These are phyloP conservation scores for Atrichornis clamosus DNA, from an alignment of 2,113 vertebrate species.

Conservation along the genomic window DNA sequence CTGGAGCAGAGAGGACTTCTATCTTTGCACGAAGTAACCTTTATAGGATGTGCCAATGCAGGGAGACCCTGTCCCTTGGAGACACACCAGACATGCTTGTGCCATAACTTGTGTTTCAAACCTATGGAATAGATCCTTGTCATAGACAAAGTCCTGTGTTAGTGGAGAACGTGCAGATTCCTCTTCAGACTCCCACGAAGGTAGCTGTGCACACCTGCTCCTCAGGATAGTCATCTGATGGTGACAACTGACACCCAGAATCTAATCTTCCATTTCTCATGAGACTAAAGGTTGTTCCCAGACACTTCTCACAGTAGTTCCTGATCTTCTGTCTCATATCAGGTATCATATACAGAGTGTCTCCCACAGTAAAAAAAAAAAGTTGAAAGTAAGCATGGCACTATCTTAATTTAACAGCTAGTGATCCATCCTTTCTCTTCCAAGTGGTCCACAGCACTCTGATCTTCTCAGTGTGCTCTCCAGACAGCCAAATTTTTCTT, in stretches of 20 bases:
- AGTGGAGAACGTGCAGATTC: background rate
- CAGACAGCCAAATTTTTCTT: background rate
- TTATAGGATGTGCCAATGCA: background rate
- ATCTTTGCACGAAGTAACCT: background rate
- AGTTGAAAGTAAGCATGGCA: background rate
- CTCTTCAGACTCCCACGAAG: background rate
- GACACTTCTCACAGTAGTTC: background rate
- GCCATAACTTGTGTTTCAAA: background rate
- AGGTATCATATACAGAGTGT: background rate
- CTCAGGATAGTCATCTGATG: background rate
- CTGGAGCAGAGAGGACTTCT: background rate
- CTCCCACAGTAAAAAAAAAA: background rate
- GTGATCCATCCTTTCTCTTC: background rate
- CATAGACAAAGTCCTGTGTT: background rate
- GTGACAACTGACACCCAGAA: background rate
- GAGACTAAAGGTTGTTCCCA: background rate
- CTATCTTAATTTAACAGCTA: background rate
- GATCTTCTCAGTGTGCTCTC: background rate
- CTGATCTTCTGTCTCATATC: background rate
- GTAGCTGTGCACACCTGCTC: background rate
- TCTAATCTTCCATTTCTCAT: background rate
- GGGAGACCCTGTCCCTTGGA: background rate
- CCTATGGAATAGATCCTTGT: background rate
- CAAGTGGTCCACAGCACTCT: background rate
- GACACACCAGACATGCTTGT: background rate